Base-by-base conservation (phyloP, 1,140 invertebrate genomes). In the Drosophila paulistorum region DNA sequence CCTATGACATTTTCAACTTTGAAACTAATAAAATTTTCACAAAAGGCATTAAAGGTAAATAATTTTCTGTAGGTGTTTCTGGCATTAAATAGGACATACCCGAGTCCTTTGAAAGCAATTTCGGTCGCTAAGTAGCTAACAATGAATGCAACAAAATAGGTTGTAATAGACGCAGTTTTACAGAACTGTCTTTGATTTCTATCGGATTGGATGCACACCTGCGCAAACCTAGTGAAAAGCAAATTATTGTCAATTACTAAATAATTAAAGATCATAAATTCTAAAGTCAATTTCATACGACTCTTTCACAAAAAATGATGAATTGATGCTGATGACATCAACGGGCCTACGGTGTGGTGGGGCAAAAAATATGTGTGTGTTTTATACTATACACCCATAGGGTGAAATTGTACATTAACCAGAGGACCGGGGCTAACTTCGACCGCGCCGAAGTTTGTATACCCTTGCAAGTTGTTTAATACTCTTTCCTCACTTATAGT, bases 71-170 rank as follows among this genome's bases (percentile, higher is more conserved):
- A 76, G 71, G 71, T 76, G 74, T 51, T 63, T 39, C 54, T 39
- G 74, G 54, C 48, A 68, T 65, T 76, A 77, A 76, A 60, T 61
- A 39, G 77, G 71, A 26, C 23, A 26, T 26, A 48, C 48, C 7
- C 60, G 10, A 51, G 74, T 77, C 61, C 67, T 77, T 77, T 77
- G 45, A 77, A 77, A 65, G 57, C 74, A 77, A 77, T 77, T 77
- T 77, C 41, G 74, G 74, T 77, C 74, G 74, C 74, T 77, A 77
- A 77, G 74, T 71, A 77, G 67, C 74, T 37, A 77, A 77, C 74
- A 77, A 77, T 77, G 26, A 4, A 1, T 30, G 57, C 74, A 77
- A 77, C 77, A 71, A 77, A 58, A 77, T 71, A 55, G 57, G 57
- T 58, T 60, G 60, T 73, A 60, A 60, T 69, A 26, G 14, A 35